Evolutionary conservation across 2,113 vertebrate species (phyloP), one percentile per base, ranked within the genome.

Genomic region (Suncus etruscus): DNA sequence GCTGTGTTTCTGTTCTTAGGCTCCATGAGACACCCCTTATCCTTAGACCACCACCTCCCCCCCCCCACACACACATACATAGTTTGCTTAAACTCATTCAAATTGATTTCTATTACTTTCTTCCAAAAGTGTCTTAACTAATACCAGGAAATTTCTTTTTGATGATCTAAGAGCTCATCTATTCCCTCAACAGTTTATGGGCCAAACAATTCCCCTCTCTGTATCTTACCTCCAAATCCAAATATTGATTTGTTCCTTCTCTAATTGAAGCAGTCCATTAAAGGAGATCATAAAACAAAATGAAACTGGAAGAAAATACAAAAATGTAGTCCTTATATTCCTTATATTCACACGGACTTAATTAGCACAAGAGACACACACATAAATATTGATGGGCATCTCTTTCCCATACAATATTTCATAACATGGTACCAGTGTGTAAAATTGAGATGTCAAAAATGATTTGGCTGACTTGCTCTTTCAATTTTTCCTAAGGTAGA

Each of bases 361-460:
- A 93, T 94, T 84, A 93, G 82, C 65, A 79, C 74, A 48, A 83
- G 68, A 89, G 91, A 87, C 84, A 91, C 90, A 92, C 78, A 95
- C 86, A 94, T 89, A 93, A 88, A 87, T 54, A 80, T 84, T 83
- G 1, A 4, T 45, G 29, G 81, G 14, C 1, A 2, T 81, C 69
- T 75, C 70, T 50, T 86, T 83, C 66, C 24, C 81, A 78, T 88
- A 82, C 45, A 22, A 25, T n/a, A 89, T 92, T 87, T 90, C 89
- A 70, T 63, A 87, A 90, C 77, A 27, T 25, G 54, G 80, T 61
- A 70, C 54, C 58, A 65, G n/a, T 77, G 50, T 74, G 51, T 72
- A 68, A 93, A 77, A 87, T 78, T 24, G 14, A 75, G 47, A 61
- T 65, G 84, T 87, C 51, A 85, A 75, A 72, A 93, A 83, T 9